A percentile compares a stretch with the other conserved stretches of the same genome.
Conservation (phyloP, 2,113 vertebrate species). For the Hipposideros armiger region DNA sequence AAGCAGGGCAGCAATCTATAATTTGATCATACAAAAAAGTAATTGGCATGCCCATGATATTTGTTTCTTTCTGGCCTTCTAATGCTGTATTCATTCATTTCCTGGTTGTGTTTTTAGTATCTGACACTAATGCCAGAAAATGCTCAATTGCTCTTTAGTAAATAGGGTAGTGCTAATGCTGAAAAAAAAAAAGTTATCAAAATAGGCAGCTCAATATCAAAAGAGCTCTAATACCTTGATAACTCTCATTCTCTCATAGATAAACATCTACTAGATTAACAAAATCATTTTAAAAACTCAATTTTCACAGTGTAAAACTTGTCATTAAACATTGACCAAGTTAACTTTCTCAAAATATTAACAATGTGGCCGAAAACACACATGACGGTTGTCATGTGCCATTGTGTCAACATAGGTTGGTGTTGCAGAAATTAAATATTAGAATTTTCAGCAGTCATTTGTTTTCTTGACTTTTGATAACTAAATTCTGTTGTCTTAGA, state of each 20-base stretch:
- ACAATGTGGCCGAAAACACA: background rate
- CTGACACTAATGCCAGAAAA: constrained; percentile 36
- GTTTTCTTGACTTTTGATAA: background rate
- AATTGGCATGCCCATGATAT: background rate
- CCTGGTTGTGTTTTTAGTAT: background rate
- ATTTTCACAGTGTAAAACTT: background rate
- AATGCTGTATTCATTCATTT: constrained; percentile 19
- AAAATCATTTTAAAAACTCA: background rate
- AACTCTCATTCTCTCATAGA: background rate
- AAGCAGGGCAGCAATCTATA: background rate
- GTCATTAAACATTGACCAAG: background rate
- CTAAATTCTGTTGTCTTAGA: background rate
- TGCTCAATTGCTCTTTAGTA: constrained; percentile 26
- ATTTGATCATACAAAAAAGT: constrained; percentile 20
- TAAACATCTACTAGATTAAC: background rate
- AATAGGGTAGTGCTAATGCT: constrained; percentile 14
- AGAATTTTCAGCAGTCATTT: background rate
- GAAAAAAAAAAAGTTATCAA: background rate
- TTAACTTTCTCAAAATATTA: background rate
- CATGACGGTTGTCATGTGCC: fast-evolving
- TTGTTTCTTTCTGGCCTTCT: background rate
- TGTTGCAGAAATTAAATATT: background rate
- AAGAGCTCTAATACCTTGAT: background rate
- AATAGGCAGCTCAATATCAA: background rate
- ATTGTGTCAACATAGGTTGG: background rate